Evolutionary conservation across 2,797 vertebrate genomes (phyloP).

Genomic region (Sebastes itinus): DNA sequence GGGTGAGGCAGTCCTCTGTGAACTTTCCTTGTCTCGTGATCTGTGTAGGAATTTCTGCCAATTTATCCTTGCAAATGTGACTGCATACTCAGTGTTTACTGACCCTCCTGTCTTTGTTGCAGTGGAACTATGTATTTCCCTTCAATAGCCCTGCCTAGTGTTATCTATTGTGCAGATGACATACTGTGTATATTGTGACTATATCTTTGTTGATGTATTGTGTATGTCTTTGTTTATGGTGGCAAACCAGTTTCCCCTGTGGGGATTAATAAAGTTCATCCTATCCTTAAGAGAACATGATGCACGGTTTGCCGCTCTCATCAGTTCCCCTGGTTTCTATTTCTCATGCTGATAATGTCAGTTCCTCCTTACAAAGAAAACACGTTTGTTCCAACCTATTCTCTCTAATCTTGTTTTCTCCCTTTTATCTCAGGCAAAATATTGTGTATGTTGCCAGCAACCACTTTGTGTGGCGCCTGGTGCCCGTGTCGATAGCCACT

Average conservation of each 20-base stretch:
- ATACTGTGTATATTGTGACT: too few relatives aligned
- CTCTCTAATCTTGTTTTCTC: background rate
- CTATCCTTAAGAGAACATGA: background rate
- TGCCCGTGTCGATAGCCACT: constrained; percentile 94
- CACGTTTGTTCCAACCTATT: background rate
- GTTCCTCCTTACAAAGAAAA: background rate
- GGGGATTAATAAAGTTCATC: background rate
- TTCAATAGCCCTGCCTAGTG: too few relatives aligned
- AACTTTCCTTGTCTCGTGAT: background rate
- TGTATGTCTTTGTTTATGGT: background rate
- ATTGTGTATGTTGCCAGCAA: constrained; percentile 98
- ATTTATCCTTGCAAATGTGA: background rate
- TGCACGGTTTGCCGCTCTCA: background rate
- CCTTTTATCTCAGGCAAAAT: constrained; percentile 82
- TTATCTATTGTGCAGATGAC: too few relatives aligned
- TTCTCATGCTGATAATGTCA: background rate
- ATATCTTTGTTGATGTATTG: too few relatives aligned
- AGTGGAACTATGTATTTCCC: too few relatives aligned
- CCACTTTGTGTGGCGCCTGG: constrained; percentile 99
- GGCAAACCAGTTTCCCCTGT: too few relatives aligned
- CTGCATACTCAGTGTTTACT: too few relatives aligned
- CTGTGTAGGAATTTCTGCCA: background rate
- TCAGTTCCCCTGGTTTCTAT: background rate
- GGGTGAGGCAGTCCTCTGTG: constrained; percentile 80
- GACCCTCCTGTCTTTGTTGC: too few relatives aligned